phyloP scores from a whole-genome alignment of 2,113 vertebrate genomes.

The Neodon shergylaensis region DNA sequence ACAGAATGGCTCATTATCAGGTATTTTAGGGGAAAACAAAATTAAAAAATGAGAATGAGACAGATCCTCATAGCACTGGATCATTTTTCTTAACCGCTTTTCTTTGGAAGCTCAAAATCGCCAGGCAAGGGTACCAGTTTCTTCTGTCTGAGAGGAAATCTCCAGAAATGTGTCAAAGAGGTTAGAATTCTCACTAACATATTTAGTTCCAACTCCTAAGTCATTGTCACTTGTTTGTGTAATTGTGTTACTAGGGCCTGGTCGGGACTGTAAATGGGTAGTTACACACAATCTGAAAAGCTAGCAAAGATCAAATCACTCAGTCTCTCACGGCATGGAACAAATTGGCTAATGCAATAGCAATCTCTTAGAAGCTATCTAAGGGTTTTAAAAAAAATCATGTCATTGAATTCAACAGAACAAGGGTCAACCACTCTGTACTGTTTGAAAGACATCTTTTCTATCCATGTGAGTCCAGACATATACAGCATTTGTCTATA shows the following conservation, averaged over 20 bases:
- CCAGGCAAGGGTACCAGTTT: background rate
- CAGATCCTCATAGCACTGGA: background rate
- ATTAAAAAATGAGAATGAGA: slow-evolving; percentile 20
- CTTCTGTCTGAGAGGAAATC: background rate
- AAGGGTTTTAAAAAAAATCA: background rate
- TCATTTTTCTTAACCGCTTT: background rate
- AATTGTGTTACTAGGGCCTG: background rate
- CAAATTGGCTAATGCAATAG: background rate
- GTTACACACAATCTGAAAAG: background rate
- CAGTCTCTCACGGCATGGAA: background rate
- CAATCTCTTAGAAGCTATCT: background rate
- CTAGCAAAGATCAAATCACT: background rate
- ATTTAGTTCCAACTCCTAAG: no score
- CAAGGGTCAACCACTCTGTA: background rate
- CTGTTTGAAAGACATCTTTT: background rate
- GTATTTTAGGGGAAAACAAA: slow-evolving; percentile 47
- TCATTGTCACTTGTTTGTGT: background rate
- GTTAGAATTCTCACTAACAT: background rate
- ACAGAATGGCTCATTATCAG: slow-evolving; percentile 44
- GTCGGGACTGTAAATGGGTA: background rate
- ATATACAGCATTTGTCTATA: background rate
- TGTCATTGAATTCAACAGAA: background rate
- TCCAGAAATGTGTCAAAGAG: background rate
- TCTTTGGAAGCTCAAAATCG: background rate
- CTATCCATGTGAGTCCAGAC: background rate